A percentile compares a stretch with the other conserved stretches of the same genome.
These are phyloP conservation scores for Centrocercus urophasianus DNA, from an alignment of 2,113 vertebrate species.

Conservation along the genomic window DNA sequence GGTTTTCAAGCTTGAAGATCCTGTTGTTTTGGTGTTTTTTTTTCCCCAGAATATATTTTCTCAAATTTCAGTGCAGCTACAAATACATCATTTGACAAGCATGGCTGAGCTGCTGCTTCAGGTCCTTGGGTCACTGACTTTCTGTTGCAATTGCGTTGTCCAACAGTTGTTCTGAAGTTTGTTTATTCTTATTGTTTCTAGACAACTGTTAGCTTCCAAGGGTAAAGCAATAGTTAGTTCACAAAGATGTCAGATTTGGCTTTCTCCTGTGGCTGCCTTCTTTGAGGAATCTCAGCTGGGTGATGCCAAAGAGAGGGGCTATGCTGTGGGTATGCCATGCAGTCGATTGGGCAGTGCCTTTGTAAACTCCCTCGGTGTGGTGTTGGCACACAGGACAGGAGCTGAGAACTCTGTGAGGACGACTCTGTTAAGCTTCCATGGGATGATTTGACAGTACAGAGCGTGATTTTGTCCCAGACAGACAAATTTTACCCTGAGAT, in stretches of 20 bases:
- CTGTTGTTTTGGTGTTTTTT: not conserved
- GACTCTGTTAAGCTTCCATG: not conserved
- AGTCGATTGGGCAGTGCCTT: not conserved
- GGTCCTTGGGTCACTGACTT: constrained; percentile 14
- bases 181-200: not conserved
- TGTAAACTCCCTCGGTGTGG: not conserved
- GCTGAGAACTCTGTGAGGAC: not conserved
- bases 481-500: not conserved
- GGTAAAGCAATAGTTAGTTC: not conserved
- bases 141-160: not conserved
- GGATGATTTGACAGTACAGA: not conserved
- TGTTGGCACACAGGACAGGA: not conserved
- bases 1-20: not conserved
- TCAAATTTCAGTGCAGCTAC: not conserved
- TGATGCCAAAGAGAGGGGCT: not conserved
- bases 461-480: not conserved
- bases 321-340: accelerated
- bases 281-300: not conserved
- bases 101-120: constrained; percentile 32
- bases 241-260: not conserved
- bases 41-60: not conserved
- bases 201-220: not conserved
- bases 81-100: constrained; percentile 25
- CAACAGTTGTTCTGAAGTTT: not conserved
- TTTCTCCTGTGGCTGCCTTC: not conserved